Base-by-base conservation (phyloP, 1,140 invertebrate species). In the Bombus difficillimus region DNA sequence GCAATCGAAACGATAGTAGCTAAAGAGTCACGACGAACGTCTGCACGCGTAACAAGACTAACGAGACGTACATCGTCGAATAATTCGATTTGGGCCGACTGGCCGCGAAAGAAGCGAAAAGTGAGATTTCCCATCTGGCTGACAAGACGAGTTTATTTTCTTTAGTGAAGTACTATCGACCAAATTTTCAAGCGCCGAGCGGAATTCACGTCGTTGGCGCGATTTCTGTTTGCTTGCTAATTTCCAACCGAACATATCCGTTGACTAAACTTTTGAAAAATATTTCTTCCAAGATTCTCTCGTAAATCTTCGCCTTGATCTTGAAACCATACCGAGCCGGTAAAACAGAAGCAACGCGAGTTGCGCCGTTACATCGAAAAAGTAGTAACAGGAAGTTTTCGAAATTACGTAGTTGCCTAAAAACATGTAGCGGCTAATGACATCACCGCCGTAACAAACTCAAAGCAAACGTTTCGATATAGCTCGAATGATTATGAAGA, bases 81-180 rank as follows among this genome's bases (percentile, higher is more conserved):
- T 37, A 43, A 78, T 43, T 43, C 34, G 62, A 85, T 62, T 81
- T 37, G 53, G 76, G 41, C 41, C 34, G 66, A n/a, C 43, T 15
- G 53, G 59, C 66, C 66, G 72, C 73, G 32, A 76, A 39, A 59
- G 71, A 86, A 9, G 22, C 64, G 68, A 41, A 89, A 83, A 73
- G 25, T 39, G 59, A 87, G 28, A 71, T 47, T 77, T 87, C 18
- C 59, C 81, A 87, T 86, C 53, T 89, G 87, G 41, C 64, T 18
- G 13, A 0, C 13, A 57, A 43, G 32, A 57, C 41, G n/a, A 66
- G 73, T 86, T 84, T 90, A 87, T 90, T 90, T 89, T 89, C 73
- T 53, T 53, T 86, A 37, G 18, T 25, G 43, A 68, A 86, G 77
- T 39, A 62, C 59, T 43, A 83, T 82, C 76, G 72, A 69, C 47